Percentiles rank a stretch among this genome's conserved stretches.
Conservation (phyloP, 2,113 vertebrate species). For the Myrmecobius fasciatus region DNA sequence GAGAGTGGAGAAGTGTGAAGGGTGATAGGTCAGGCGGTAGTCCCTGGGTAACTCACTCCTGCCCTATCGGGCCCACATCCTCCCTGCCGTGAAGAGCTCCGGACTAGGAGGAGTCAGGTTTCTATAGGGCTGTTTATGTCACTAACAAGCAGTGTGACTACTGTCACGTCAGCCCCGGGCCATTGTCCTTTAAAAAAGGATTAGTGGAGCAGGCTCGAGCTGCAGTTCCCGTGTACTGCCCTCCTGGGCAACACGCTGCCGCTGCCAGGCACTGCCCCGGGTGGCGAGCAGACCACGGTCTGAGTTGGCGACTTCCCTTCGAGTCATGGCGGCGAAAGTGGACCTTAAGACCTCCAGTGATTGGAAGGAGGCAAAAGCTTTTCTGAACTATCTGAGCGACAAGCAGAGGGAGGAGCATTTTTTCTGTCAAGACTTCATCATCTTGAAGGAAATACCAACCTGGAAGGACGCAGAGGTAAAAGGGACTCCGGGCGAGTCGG, state of each 20-base stretch:
- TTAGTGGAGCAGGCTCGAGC: not conserved
- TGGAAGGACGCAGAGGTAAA: conserved; percentile 84
- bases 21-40: not conserved
- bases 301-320: conserved; percentile 27
- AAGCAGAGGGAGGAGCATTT: conserved; percentile 86
- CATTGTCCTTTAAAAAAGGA: not conserved
- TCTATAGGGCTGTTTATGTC: not conserved
- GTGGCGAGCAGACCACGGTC: conserved; percentile 68
- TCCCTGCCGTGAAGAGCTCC: not conserved
- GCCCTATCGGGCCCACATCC: too few species aligned
- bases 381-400: conserved; percentile 84
- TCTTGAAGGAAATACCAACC: conserved; percentile 85
- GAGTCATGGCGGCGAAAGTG: conserved; percentile 80
- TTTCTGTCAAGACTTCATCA: conserved; percentile 82
- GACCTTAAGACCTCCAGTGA: conserved; percentile 80
- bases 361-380: conserved; percentile 86
- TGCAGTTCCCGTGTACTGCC: not conserved
- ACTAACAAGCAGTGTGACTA: not conserved
- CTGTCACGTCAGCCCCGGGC: not conserved
- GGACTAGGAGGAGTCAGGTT: not conserved
- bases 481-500: conserved; percentile 62
- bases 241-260: not conserved
- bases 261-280: not conserved
- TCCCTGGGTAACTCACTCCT: not conserved
- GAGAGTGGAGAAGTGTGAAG: not conserved